phyloP scores from a whole-genome alignment of 2,888 invertebrate genomes.

The Villa cingulata region DNA sequence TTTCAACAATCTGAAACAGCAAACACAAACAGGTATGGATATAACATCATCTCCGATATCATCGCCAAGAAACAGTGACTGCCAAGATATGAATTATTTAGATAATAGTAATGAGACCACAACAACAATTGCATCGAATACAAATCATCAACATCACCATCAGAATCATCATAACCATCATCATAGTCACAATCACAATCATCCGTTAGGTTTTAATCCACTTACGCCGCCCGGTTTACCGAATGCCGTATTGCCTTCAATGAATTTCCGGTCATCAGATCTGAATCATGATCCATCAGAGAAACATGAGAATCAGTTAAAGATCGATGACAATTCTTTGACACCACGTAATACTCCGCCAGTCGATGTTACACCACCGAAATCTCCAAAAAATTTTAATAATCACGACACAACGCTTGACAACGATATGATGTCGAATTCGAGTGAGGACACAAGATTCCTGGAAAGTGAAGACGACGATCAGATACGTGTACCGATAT shows the following conservation, averaged over 20 bases:
- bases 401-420: conserved; percentile 20
- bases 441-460: conserved; percentile 30
- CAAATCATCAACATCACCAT: too few species aligned
- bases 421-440: conserved; percentile 31
- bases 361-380: conserved; percentile 35
- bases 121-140: not conserved
- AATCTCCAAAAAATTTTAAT: conserved; percentile 25
- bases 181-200: too few species aligned
- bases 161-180: too few species aligned
- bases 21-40: not conserved
- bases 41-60: conserved; percentile 31
- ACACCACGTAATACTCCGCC: conserved; percentile 32
- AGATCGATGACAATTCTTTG: conserved; percentile 14
- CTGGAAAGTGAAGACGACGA: conserved; percentile 32
- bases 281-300: not conserved
- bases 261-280: not conserved
- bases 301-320: not conserved
- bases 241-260: conserved; percentile 24
- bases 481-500: conserved; percentile 39
- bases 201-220: conserved; percentile 43
- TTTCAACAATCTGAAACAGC: not conserved
- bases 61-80: conserved; percentile 37
- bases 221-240: conserved; percentile 48
- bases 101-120: not conserved
- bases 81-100: conserved; percentile 20